phyloP scores from a whole-genome alignment of 2,113 vertebrate genomes.

The Colaptes auratus region DNA sequence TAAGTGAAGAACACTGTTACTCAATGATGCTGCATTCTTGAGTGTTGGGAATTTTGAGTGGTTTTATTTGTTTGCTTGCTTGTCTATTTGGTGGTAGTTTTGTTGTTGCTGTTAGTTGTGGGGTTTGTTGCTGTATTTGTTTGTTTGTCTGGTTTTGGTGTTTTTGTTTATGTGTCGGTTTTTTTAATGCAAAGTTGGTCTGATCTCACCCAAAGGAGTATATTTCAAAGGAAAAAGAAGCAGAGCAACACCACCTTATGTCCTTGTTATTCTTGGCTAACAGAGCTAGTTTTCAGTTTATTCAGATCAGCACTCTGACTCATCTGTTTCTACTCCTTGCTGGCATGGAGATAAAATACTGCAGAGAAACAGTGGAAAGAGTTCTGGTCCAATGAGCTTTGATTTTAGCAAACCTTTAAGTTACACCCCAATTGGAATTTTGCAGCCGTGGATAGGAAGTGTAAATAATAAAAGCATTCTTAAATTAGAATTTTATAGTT shows the following conservation, averaged over 20 bases:
- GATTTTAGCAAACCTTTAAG: not conserved
- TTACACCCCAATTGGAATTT: not conserved
- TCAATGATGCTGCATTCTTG: not conserved
- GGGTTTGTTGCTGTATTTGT: not conserved
- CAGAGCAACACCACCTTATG: not conserved
- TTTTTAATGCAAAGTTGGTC: not conserved
- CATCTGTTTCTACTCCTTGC: conserved; percentile 37
- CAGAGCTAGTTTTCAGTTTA: not conserved
- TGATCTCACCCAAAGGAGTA: not conserved
- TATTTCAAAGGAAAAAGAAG: not conserved
- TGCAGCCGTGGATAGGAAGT: not conserved
- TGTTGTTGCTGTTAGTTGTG: not conserved
- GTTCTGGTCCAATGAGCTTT: not conserved
- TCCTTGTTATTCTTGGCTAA: conserved; percentile 19
- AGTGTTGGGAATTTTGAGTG: not conserved
- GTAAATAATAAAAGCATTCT: not conserved
- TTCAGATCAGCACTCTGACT: conserved; percentile 22
- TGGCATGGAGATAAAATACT: conserved; percentile 28
- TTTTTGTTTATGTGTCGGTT: not conserved
- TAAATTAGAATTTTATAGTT: not conserved
- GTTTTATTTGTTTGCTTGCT: not conserved
- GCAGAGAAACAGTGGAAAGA: conserved; percentile 12
- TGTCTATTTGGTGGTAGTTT: not conserved
- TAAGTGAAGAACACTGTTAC: not conserved
- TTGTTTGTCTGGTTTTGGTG: not conserved